Base-by-base conservation (phyloP, 2,797 vertebrate species). In the Hylomyscus alleni region DNA sequence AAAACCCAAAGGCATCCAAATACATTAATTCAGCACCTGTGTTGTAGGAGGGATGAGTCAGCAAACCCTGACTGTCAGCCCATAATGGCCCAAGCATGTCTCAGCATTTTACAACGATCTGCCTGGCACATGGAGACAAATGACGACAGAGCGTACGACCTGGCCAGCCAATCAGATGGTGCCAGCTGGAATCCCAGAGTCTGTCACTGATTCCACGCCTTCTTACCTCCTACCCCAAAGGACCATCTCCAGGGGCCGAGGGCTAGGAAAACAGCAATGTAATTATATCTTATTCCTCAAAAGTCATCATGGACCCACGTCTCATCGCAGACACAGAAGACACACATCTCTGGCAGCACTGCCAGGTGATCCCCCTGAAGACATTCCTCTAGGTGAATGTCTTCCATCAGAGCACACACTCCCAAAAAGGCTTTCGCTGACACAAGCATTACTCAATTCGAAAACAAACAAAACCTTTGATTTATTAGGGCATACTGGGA, bases 401-500 rank as follows among this genome's bases (percentile, higher is more conserved):
- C 52, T 91, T 65, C 87, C 13, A 88, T 69, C 69, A 73, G 19
- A 88, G 44, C 83, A 73, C 54, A 78, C 62, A 88, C 58, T 87
- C 44, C 54, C 78, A 44, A 44, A 44, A 44, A 44, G 44, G 44
- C 44, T 44, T 44, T 44, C 44, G 3, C 44, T 34, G 34, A 60
- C n/a, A n/a, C 40, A 92, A 72, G 54, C 26, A 52, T 83, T 73
- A 54, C 12, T 84, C 40, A 65, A 12, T 34, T 5, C 17, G 67
- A 67, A 80, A 56, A 56, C 52, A 81, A 37, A n/a, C 72, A 69
- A 44, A 44, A 44, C 44, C 44, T 44, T 44, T 44, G 44, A 44
- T 44, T 44, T 44, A 44, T 44, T 44, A 44, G 44, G 44, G 6
- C 44, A 44, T 44, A 44, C 44, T 44, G 44, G 15, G 54, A 19